Conservation (phyloP, 1,140 invertebrate genomes). For the Drosophila tropicalis region DNA sequence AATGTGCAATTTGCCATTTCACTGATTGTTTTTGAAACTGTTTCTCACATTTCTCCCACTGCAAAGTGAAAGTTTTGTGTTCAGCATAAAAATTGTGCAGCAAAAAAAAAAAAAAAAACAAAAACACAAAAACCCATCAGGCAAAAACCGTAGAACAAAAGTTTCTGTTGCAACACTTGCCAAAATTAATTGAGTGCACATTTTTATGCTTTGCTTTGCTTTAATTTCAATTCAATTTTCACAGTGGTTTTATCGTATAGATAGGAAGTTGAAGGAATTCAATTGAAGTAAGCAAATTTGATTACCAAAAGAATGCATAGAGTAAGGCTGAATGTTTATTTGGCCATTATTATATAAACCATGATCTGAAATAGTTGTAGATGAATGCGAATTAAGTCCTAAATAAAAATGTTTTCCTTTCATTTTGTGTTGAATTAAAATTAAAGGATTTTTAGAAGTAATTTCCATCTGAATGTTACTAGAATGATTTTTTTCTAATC, state of each 20-base stretch:
- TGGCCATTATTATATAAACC: too few species aligned
- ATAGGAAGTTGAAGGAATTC: neutral
- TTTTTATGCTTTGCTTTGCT: slow-evolving; percentile 37
- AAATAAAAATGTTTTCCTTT: too few species aligned
- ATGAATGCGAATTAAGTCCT: too few species aligned
- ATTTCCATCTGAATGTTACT: too few species aligned
- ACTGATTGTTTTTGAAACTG: slow-evolving; percentile 62
- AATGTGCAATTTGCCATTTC: slow-evolving; percentile 65
- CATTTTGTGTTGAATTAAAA: too few species aligned
- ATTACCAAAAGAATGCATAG: neutral
- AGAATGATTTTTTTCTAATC: too few species aligned
- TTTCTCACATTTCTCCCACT: slow-evolving; percentile 26
- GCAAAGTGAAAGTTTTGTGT: slow-evolving; percentile 54
- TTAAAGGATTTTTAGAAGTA: too few species aligned
- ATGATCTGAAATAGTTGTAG: too few species aligned
- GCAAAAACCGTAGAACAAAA: slow-evolving; percentile 20
- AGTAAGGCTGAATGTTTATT: too few species aligned
- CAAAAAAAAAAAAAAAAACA: neutral
- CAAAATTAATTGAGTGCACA: slow-evolving; percentile 61
- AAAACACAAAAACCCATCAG: neutral
- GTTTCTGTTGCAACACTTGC: slow-evolving; percentile 36
- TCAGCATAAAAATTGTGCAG: slow-evolving; percentile 28
- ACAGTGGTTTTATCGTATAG: neutral
- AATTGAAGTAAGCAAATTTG: slow-evolving; percentile 1
- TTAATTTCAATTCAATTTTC: neutral